These are phyloP conservation scores for Alosa sapidissima DNA, from an alignment of 2,797 vertebrate genomes.

Conservation along the genomic window DNA sequence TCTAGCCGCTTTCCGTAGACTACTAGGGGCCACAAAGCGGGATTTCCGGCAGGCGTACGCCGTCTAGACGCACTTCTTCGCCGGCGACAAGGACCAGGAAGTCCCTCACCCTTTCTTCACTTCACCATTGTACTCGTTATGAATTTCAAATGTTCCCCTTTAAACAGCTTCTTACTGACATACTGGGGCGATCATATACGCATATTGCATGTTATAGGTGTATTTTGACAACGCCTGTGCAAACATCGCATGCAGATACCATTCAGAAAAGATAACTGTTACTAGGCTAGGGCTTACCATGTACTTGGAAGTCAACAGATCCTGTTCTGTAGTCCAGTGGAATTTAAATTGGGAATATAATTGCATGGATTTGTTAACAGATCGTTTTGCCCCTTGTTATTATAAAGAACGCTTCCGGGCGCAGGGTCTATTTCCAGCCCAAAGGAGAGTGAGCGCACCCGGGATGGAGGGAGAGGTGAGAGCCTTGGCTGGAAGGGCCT, in stretches of 20 bases:
- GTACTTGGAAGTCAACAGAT: background rate
- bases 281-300: conserved; percentile 9
- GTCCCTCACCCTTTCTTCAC: background rate
- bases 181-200: background rate
- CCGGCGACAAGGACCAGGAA: conserved; percentile 2
- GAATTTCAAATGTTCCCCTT: background rate
- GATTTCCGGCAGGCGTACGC: background rate
- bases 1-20: conserved; percentile 11
- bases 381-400: background rate
- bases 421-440: background rate
- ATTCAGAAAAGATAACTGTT: background rate
- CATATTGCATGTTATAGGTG: background rate
- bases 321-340: background rate
- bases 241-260: background rate
- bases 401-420: background rate
- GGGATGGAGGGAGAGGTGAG: background rate
- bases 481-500: background rate
- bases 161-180: background rate
- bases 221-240: conserved; percentile 10
- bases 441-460: background rate
- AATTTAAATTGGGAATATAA: background rate
- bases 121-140: background rate
- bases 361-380: background rate
- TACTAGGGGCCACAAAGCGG: conserved; percentile 3
- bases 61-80: conserved; percentile 5